Evolutionary conservation across 2,888 invertebrate genomes (phyloP), one percentile per base, ranked within the genome.

Genomic region (Melangyna quadrimaculata): DNA sequence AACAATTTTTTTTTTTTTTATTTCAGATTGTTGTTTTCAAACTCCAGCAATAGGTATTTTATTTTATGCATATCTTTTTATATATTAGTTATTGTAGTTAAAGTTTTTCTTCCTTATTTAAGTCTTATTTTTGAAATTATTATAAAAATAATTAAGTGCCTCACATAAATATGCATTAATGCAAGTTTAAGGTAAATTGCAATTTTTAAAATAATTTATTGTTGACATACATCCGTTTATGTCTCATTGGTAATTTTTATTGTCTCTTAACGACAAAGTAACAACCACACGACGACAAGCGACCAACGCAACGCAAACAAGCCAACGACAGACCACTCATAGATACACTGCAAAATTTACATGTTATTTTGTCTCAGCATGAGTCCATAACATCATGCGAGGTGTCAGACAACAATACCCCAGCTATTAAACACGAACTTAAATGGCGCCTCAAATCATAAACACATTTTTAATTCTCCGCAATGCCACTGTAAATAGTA

Each of bases 391-490:
- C 71, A 61, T 37, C 71, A 61, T 37, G 37, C 37, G 29, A 69
- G 75, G 71, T 79, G 75, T 75, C 79, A 79, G 79, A 84, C 84
- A 77, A 77, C 69, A 73, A 72, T 67, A 45, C 48, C 6, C 19
- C 43, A 27, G 37, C 57, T 74, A 74, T 65, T 86, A 86, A 86
- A 86, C 86, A 73, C 51, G 51, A 77, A 77, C 81, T 59, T 73
- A 74, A 78, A 78, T 81, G 86, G 86, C 86, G 86, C 86, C 86
- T 80, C 77, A 77, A 69, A 73, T 86, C 86, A 86, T 86, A 86
- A 81, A 72, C 69, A 48, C 81, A 78, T 81, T 70, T n/a, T 65
- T 81, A 70, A 77, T 80, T 61, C 75, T 32, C 71, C 63, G 73
- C 73, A 78, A 70, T 55, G 78, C 19, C 55, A 74, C 51, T 55